These are phyloP conservation scores for Parasteatoda tepidariorum DNA, from an alignment of 1,140 invertebrate genomes.

Conservation along the genomic window DNA sequence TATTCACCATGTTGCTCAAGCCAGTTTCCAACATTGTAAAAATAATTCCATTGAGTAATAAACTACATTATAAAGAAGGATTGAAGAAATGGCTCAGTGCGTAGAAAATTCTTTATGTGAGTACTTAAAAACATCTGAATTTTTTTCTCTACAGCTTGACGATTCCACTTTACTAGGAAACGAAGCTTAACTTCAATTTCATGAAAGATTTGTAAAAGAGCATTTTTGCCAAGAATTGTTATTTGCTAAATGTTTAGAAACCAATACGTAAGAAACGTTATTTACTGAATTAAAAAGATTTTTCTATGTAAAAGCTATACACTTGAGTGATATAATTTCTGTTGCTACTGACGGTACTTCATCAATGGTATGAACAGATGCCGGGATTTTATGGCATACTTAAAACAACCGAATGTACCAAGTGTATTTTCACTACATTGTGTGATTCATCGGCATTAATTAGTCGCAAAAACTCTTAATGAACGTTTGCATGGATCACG, in stretches of 20 bases:
- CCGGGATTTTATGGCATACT: constrained; percentile 64
- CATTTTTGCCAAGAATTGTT: constrained; percentile 14
- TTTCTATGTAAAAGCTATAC: constrained; percentile 65
- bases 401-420: constrained; percentile 65
- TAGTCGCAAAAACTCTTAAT: constrained; percentile 55
- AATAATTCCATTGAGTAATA: too few relatives aligned
- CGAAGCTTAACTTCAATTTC: neutral
- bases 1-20: too few relatives aligned
- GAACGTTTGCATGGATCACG: constrained; percentile 9
- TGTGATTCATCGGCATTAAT: constrained; percentile 57
- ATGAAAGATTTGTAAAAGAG: neutral
- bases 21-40: too few relatives aligned
- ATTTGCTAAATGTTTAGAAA: constrained; percentile 10
- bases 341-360: constrained; percentile 66
- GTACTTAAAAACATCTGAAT: too few relatives aligned
- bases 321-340: constrained; percentile 66
- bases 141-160: neutral
- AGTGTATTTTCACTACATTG: constrained; percentile 30
- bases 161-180: constrained; percentile 9
- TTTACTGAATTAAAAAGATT: constrained; percentile 63
- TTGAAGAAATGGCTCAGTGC: too few relatives aligned
- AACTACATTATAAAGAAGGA: too few relatives aligned
- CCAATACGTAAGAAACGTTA: constrained; percentile 16
- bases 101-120: too few relatives aligned
- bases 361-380: constrained; percentile 65